Evolutionary conservation across 2,113 vertebrate species (phyloP), one percentile per base, ranked within the genome.

Genomic region (Channa maculata): DNA sequence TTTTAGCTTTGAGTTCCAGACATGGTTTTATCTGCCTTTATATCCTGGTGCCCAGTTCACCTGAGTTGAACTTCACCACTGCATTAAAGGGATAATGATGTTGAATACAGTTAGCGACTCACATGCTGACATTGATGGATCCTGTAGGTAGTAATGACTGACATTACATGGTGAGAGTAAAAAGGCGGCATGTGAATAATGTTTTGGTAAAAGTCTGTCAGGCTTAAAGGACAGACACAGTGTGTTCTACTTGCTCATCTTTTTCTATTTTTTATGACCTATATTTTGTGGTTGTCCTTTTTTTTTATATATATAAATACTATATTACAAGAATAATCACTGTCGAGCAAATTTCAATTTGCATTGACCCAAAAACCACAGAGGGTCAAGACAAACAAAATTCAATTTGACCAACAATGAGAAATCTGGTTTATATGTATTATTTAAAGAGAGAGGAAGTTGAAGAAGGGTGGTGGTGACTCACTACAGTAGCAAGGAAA

Each of bases 111-210:
- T 64, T 9, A 5, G 0, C 46, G 62, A 49, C 82, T 86, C 75
- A 75, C 48, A 14, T 8, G 8, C 14, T 67, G 77, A 86, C 77
- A 65, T 65, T 74, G 76, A 87, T 75, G 65, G 62, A 88, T 80
- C 49, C 71, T 71, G 66, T 45, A 38, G 24, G 36, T 69, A 15
- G 67, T 71, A 55, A 83, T 73, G 74, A 54, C 63, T 69, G 74
- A 72, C 62, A 34, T 57, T 68, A 61, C 71, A 52, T 63, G 57
- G 54, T 74, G 55, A 62, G 36, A 85, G 38, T 79, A 57, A 64
- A 89, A 82, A 66, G 68, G 50, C 34, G 65, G 64, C 57, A 46
- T 71, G 75, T 76, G 71, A 86, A 79, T 71, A 72, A 84, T 54
- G 72, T 82, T 80, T 84, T 65, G 69, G 61, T 57, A 8, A 77